phyloP scores from a whole-genome alignment of 2,888 invertebrate genomes.

The Reticulitermes lucifugus region DNA sequence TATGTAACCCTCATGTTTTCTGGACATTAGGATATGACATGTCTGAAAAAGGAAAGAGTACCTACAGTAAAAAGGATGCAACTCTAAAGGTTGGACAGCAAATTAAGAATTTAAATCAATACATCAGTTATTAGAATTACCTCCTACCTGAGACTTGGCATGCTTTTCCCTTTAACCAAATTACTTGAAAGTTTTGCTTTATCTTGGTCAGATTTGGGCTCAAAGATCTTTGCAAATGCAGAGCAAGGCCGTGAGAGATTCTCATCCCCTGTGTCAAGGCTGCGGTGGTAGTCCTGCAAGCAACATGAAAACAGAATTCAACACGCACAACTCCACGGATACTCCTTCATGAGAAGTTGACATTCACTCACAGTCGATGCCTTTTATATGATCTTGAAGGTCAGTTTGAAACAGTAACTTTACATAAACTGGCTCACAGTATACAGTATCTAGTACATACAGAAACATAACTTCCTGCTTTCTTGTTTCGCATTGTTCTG shows the following conservation, averaged over 20 bases:
- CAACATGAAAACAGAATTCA: not conserved
- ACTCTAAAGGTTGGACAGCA: not conserved
- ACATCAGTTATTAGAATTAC: not conserved
- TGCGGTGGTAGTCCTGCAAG: constrained; percentile 82
- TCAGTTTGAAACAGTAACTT: too few species aligned
- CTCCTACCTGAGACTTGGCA: constrained; percentile 92
- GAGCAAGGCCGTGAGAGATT: constrained; percentile 79
- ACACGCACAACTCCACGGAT: not conserved
- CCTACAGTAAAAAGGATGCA: not conserved
- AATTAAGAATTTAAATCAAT: not conserved
- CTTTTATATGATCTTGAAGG: too few species aligned
- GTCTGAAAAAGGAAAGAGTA: not conserved
- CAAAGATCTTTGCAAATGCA: constrained; percentile 72
- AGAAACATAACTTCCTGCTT: too few species aligned
- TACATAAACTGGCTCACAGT: too few species aligned
- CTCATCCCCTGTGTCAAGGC: constrained; percentile 83
- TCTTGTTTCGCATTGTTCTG: too few species aligned
- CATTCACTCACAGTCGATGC: too few species aligned
- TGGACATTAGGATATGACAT: not conserved
- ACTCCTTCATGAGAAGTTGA: too few species aligned
- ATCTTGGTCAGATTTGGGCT: constrained; percentile 67
- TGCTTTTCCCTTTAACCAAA: constrained; percentile 93
- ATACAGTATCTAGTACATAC: too few species aligned
- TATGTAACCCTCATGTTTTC: not conserved
- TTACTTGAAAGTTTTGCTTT: constrained; percentile 71